These are phyloP conservation scores for Tiphia femorata DNA, from an alignment of 2,888 invertebrate genomes.

Conservation along the genomic window DNA sequence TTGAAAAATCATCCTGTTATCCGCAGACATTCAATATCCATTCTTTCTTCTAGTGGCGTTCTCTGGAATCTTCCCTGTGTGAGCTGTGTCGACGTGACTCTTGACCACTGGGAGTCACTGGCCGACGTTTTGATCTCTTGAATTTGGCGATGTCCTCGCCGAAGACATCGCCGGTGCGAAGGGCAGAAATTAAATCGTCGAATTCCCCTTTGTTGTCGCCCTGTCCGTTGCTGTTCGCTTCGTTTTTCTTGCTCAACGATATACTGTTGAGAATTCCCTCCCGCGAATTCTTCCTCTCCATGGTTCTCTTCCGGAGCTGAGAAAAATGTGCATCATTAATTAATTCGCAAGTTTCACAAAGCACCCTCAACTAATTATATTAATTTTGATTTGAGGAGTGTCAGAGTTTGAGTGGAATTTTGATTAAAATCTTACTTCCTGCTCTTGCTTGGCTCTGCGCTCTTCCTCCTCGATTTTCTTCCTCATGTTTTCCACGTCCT, in stretches of 20 bases:
- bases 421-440: conserved; percentile 73
- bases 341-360: too few relatives aligned
- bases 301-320: conserved; percentile 85
- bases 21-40: too few relatives aligned
- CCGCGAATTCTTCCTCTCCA: conserved; percentile 86
- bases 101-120: conserved; percentile 71
- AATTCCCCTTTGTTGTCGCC: conserved; percentile 86
- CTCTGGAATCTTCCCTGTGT: conserved; percentile 79
- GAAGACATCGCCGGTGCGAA: conserved; percentile 94
- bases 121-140: conserved; percentile 80
- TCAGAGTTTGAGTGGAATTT: background rate
- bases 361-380: too few relatives aligned
- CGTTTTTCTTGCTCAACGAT: conserved; percentile 76
- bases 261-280: conserved; percentile 84
- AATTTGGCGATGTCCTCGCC: conserved; percentile 96
- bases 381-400: conserved; percentile 2
- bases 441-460: conserved; percentile 88
- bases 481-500: conserved; percentile 89
- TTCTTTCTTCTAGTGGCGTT: conserved; percentile 71
- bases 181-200: conserved; percentile 94
- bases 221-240: conserved; percentile 73
- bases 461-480: conserved; percentile 91
- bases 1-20: too few relatives aligned
- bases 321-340: too few relatives aligned
- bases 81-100: conserved; percentile 75